phyloP scores from a whole-genome alignment of 2,888 invertebrate genomes.

The Strigamia crassipes region DNA sequence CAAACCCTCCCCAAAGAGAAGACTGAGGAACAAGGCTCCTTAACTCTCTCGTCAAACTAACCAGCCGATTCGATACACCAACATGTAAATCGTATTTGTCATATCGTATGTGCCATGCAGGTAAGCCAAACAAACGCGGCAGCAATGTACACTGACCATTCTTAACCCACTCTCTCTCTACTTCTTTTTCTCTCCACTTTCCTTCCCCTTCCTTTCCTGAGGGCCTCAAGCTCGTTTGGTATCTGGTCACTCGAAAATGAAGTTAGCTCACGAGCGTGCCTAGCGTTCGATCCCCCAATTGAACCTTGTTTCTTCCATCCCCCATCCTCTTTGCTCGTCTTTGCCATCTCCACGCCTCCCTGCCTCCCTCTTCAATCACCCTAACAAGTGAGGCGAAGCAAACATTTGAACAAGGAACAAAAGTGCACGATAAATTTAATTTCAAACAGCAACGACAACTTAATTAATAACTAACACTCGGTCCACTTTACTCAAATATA shows the following conservation, averaged over 20 bases:
- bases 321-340: constrained; percentile 10
- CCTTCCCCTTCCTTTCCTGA: background rate
- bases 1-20: constrained; percentile 3
- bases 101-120: background rate
- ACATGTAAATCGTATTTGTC: constrained; percentile 10
- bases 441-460: constrained; percentile 32
- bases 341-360: constrained; percentile 36
- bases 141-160: constrained; percentile 20
- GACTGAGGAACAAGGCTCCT: background rate
- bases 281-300: constrained; percentile 42
- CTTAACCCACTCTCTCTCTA: background rate
- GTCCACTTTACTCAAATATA: constrained; percentile 12
- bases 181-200: background rate
- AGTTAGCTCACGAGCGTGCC: constrained; percentile 35
- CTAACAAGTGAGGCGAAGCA: constrained; percentile 38
- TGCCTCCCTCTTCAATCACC: constrained; percentile 40
- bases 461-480: constrained; percentile 31
- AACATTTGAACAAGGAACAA: constrained; percentile 39
- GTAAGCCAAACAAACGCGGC: constrained; percentile 10
- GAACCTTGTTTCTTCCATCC: constrained; percentile 11
- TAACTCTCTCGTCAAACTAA: background rate
- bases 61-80: constrained; percentile 15
- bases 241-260: constrained; percentile 40
- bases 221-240: constrained; percentile 37
- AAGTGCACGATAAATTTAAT: constrained; percentile 37